These are phyloP conservation scores for Tuta absoluta DNA, from an alignment of 2,888 invertebrate genomes.

Conservation along the genomic window DNA sequence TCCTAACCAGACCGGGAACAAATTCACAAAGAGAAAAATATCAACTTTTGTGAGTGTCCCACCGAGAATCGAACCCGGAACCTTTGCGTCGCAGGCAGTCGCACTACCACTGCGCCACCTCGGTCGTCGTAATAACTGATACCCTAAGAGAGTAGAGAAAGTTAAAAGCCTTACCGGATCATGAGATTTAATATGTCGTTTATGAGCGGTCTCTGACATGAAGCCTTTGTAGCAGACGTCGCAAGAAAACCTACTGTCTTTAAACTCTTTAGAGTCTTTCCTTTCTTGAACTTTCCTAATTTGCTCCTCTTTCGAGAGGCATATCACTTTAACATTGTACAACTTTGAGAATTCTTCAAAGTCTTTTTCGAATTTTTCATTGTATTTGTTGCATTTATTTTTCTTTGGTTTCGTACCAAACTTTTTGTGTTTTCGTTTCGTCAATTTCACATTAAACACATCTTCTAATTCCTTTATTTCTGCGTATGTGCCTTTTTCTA, in stretches of 20 bases:
- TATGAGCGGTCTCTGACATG: conserved; percentile 38
- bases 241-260: conserved; percentile 42
- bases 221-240: conserved; percentile 44
- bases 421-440: conserved; percentile 1
- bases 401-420: neutral
- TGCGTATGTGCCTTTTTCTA: neutral
- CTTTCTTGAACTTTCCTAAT: conserved; percentile 38
- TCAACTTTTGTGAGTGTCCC: too few species aligned
- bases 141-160: too few species aligned
- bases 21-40: too few species aligned
- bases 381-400: conserved; percentile 16
- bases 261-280: conserved; percentile 38
- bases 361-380: conserved; percentile 20
- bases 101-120: too few species aligned
- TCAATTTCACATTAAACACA: neutral
- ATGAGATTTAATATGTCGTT: conserved; percentile 43
- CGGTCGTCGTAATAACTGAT: too few species aligned
- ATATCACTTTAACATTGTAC: conserved; percentile 14
- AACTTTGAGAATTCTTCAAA: conserved; percentile 17
- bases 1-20: too few species aligned
- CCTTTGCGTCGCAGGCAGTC: too few species aligned
- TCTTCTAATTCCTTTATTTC: neutral
- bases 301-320: conserved; percentile 35
- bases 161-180: conserved; percentile 40
- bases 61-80: too few species aligned